phyloP scores from a whole-genome alignment of 2,888 invertebrate genomes.

The Gasteruption jaculator region DNA sequence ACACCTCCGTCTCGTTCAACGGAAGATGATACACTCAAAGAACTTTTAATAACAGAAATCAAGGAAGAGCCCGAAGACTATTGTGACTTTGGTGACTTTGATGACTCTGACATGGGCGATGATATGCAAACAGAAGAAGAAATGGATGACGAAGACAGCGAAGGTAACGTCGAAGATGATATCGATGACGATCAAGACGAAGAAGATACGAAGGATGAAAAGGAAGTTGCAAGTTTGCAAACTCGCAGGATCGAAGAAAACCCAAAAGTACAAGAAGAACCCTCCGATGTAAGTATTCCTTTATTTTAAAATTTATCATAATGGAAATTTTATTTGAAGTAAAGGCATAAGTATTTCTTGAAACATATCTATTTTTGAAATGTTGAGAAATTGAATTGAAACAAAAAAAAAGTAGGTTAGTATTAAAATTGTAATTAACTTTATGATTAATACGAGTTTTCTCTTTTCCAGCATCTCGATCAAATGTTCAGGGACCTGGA shows the following conservation, averaged over 20 bases:
- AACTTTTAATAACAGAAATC: slow-evolving; percentile 34
- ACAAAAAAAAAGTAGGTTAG: no score
- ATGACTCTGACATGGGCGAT: slow-evolving; percentile 37
- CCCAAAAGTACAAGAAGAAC: slow-evolving; percentile 31
- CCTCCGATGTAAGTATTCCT: slow-evolving; percentile 36
- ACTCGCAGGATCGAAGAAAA: slow-evolving; percentile 24
- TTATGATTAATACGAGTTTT: slow-evolving; percentile 10
- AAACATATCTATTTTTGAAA: no score
- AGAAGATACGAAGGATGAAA: slow-evolving; percentile 27
- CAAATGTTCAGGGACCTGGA: slow-evolving; percentile 42
- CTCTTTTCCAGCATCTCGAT: slow-evolving; percentile 38
- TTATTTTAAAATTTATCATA: no score
- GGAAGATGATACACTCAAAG: slow-evolving; percentile 23
- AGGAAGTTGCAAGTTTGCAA: slow-evolving; percentile 28
- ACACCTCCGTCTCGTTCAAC: slow-evolving; percentile 22
- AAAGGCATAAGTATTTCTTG: no score
- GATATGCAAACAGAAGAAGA: slow-evolving; percentile 36
- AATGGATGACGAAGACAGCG: slow-evolving; percentile 35
- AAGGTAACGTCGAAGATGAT: slow-evolving; percentile 34
- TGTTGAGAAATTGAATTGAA: no score
- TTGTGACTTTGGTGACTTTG: slow-evolving; percentile 42
- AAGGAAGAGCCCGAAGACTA: slow-evolving; percentile 45
- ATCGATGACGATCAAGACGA: slow-evolving; percentile 31
- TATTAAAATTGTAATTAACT: slow-evolving; percentile 8
- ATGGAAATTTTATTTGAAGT: no score